Evolutionary conservation across 2,888 invertebrate genomes (phyloP), one percentile per base, ranked within the genome.

Genomic region (Epirrita christyi): DNA sequence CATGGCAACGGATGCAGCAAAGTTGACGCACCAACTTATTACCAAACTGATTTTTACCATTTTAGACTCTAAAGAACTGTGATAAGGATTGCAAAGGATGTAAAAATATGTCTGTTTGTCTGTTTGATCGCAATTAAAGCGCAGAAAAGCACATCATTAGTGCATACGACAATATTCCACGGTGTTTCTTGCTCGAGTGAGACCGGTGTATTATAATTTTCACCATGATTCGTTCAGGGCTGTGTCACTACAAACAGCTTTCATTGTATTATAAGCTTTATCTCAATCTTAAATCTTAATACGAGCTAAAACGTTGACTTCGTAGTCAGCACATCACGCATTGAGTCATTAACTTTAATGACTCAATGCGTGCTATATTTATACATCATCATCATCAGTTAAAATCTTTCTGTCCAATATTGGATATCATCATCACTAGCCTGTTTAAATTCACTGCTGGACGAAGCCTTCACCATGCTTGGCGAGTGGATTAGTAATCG

Each of bases 111-210:
- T 75, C 69, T 73, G 85, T 81, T 76, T 76, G 73, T 81, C 70
- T 76, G 83, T 83, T 81, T 81, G 85, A 81, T 81, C 78, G 88
- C 91, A 91, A 91, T 91, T 91, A 91, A 90, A 90, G 85, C 84
- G 83, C 83, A 86, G 86, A 84, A 88, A 86, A 85, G 83, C 85
- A 80, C 83, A 73, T 90, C 91, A 91, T 91, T 91, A 91, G 88
- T 78, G 85, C 80, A 79, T 81, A 83, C 83, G 88, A 85, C 86
- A 88, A 91, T 91, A 91, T 89, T 91, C 91, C 90, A 90, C 91
- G 91, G 80, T 88, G 80, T 73, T 89, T 91, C 88, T 90, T 89
- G 81, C 70, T 65, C 3, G 51, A 40, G 41, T 58, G 40, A 34
- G 57, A 60, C 62, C 52, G 55, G 56, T 55, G 58, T 55, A 48